A percentile compares a stretch with the other conserved stretches of the same genome.
Conservation (phyloP, 2,113 vertebrate species). For the Tachycineta bicolor region DNA sequence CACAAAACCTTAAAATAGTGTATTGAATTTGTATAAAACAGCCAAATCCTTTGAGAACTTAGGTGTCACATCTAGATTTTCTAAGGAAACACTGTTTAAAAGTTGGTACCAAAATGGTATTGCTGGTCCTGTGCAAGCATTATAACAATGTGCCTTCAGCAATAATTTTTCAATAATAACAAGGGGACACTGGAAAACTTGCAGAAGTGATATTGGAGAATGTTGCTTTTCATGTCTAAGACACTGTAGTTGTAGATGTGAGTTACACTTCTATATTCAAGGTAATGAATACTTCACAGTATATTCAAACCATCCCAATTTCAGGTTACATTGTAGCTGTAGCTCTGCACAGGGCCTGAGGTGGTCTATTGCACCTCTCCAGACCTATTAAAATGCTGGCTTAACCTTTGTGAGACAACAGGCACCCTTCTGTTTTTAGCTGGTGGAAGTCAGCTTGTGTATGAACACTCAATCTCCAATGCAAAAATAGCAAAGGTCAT, state of each 20-base stretch:
- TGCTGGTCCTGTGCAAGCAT: background rate
- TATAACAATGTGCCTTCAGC: background rate
- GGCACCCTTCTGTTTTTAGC: background rate
- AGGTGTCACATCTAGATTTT: background rate
- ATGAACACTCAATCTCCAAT: background rate
- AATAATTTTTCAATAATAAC: background rate
- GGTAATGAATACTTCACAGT: background rate
- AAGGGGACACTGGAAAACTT: background rate
- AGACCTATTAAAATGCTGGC: background rate
- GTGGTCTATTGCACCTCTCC: background rate
- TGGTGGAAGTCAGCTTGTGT: background rate
- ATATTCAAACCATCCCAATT: background rate
- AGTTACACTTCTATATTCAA: background rate
- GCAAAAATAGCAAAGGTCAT: background rate
- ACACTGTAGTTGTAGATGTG: background rate
- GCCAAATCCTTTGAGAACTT: conserved; percentile 25
- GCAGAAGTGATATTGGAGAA: background rate
- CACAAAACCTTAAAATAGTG: conserved; percentile 25
- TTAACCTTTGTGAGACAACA: background rate
- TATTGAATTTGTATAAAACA: conserved; percentile 49
- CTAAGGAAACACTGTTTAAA: background rate
- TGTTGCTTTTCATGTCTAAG: background rate
- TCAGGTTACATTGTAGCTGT: background rate
- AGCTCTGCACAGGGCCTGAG: fast-evolving
- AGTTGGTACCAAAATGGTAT: background rate